Evolutionary conservation across 2,113 vertebrate genomes (phyloP), one percentile per base, ranked within the genome.

Genomic region (Seriola quinqueradiata): DNA sequence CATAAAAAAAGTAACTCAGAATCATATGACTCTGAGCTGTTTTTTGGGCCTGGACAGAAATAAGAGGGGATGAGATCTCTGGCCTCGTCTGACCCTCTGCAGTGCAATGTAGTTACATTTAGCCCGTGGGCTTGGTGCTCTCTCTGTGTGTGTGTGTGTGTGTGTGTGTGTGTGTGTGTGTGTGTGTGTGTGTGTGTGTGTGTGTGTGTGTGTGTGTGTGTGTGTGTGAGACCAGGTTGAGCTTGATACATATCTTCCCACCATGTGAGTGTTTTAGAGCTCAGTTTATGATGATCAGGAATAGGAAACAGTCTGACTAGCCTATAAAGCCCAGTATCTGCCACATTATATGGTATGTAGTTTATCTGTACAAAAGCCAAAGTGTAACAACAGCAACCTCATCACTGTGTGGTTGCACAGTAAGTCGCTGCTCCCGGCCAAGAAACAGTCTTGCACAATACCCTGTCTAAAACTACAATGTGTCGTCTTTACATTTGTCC

Each of bases 11-110:
- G 34, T 13, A 38, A 66, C 67, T 66, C 14, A 3, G 42, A 28
- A 52, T 54, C 69, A 74, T 66, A 57, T 70, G 38, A 61, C 44
- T 40, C 59, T 28, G 14, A 57, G 14, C 25, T 40, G 55, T 57
- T 16, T 57, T 25, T 79, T 25, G 57, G 75, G 13, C 17, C 4
- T 25, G 14, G 36, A 72, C 34, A 63, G 55, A 38, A 60, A 61
- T 46, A 17, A 55, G 70, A 36, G n/a, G 6, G 8, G 23, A 44
- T 55, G 79, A 61, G 21, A 14, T 75, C 66, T 65, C n/a, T 7
- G 42, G 23, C 36, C 36, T 66, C 1, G 0, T 38, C 12, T 55
- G 46, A 23, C 57, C 46, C 36, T 64, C 28, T 11, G 57, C 4
- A 21, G 34, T 57, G 5, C 25, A 58, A 60, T 28, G 2, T 28